Evolutionary conservation across 2,888 invertebrate species (phyloP).

Genomic region (Drosophila subquinaria): DNA sequence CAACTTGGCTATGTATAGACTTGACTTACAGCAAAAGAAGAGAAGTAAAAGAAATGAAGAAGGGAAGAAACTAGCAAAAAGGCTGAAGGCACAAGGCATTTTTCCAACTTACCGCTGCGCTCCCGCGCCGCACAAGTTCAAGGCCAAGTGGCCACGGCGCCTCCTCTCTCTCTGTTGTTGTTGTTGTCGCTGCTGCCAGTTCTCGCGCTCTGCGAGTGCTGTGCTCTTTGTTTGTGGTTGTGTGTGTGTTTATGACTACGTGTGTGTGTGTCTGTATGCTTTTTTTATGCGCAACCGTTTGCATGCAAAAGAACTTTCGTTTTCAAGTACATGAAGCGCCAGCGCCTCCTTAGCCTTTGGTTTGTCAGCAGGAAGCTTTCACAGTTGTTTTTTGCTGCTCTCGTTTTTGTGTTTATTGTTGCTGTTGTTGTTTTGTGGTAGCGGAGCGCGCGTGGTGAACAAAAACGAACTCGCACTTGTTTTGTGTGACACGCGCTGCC

Average conservation of each 20-base stretch:
- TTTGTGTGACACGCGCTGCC: constrained; percentile 47
- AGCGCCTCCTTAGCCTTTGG: constrained; percentile 31
- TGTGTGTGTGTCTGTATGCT: constrained; percentile 25
- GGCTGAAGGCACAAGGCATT: constrained; percentile 37
- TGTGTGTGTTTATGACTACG: constrained; percentile 13
- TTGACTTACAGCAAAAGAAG: constrained; percentile 45
- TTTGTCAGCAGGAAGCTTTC: constrained; percentile 8
- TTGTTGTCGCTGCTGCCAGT: constrained; percentile 13
- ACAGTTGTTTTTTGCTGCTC: constrained; percentile 17
- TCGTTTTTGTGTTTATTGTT: constrained; percentile 22
- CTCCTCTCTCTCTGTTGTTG: constrained; percentile 36
- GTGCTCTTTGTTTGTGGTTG: constrained; percentile 22
- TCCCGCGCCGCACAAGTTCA: constrained; percentile 74
- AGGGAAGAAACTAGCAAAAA: constrained; percentile 23
- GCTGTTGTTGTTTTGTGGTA: constrained; percentile 29
- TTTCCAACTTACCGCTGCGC: constrained; percentile 71
- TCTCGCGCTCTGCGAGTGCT: constrained; percentile 29
- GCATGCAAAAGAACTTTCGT: constrained; percentile 78
- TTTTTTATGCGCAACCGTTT: constrained; percentile 54
- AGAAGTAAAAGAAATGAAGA: constrained; percentile 33
- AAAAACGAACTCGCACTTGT: constrained; percentile 42
- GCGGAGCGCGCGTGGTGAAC: constrained; percentile 33
- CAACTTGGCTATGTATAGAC: constrained; percentile 33
- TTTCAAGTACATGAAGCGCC: constrained; percentile 65
- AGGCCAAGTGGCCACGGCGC: constrained; percentile 77